Evolutionary conservation across 2,113 vertebrate genomes (phyloP).

Genomic region (Bubalus kerabau): DNA sequence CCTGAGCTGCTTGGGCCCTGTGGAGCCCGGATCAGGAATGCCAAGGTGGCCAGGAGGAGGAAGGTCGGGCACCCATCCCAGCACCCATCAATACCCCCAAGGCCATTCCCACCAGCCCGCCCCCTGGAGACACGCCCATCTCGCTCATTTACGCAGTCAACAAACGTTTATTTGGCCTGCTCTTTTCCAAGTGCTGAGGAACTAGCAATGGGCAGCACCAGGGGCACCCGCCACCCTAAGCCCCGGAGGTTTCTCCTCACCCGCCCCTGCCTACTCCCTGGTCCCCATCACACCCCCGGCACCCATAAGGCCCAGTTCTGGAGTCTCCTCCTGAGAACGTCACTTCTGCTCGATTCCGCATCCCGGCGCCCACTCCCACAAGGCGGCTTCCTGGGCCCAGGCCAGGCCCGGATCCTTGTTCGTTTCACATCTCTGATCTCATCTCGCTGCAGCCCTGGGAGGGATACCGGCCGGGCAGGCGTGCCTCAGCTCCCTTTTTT

Average conservation of each 20-base stretch:
- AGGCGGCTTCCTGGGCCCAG: neutral
- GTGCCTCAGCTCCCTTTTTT: neutral
- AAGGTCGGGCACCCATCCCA: too few species aligned
- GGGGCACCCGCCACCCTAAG: neutral
- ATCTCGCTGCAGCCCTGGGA: neutral
- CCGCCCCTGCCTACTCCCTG: neutral
- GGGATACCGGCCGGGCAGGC: neutral
- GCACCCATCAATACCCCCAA: neutral
- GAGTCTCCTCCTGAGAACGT: neutral
- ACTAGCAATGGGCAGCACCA: neutral
- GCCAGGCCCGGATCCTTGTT: neutral
- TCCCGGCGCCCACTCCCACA: neutral
- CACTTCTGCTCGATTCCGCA: neutral
- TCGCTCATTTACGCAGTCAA: neutral
- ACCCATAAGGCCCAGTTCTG: neutral
- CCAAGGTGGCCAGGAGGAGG: neutral
- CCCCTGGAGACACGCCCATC: rapidly evolving
- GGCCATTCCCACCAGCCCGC: neutral
- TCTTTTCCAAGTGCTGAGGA: neutral
- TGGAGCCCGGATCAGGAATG: neutral
- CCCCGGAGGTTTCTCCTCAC: neutral
- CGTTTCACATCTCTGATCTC: constrained; percentile 27
- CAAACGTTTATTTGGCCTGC: neutral
- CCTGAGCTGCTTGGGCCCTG: neutral
- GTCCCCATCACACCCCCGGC: rapidly evolving